Conservation (phyloP, 2,888 invertebrate genomes). For the Tachina grossa region DNA sequence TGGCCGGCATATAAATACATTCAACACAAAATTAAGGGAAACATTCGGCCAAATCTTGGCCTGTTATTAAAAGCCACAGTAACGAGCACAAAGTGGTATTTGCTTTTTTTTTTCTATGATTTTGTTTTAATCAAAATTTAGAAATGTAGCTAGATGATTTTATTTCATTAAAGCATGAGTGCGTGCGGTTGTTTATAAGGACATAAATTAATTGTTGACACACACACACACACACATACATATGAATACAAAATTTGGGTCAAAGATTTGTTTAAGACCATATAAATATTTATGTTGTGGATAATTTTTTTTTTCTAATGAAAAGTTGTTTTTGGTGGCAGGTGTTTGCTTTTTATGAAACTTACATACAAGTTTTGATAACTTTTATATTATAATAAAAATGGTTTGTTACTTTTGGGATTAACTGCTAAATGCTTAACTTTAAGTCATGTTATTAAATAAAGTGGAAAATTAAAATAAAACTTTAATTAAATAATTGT, state of each 20-base stretch:
- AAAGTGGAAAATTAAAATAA: background rate
- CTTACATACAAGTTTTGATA: background rate
- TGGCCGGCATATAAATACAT: conserved; percentile 36
- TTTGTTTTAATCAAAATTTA: conserved; percentile 21
- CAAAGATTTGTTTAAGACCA: conserved; percentile 56
- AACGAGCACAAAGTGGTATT: conserved; percentile 32
- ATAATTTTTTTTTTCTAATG: background rate
- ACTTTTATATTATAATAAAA: conserved; percentile 9
- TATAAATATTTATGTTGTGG: conserved; percentile 29
- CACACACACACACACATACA: background rate
- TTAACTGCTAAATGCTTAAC: too few species aligned
- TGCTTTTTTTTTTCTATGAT: conserved; percentile 7
- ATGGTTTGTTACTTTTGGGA: background rate
- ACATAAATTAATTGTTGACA: conserved; percentile 68
- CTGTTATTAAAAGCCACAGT: conserved; percentile 58
- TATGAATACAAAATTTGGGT: conserved; percentile 64
- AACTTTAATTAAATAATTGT: background rate
- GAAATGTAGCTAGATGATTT: conserved; percentile 2
- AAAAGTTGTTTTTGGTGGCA: conserved; percentile 13
- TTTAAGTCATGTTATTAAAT: background rate
- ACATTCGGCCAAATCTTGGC: conserved; percentile 59
- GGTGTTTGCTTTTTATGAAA: background rate
- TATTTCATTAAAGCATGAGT: conserved; percentile 23
- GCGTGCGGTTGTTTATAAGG: conserved; percentile 48
- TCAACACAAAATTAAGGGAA: conserved; percentile 62